Evolutionary conservation across 2,888 invertebrate genomes (phyloP).

Genomic region (Anoncus sp.): DNA sequence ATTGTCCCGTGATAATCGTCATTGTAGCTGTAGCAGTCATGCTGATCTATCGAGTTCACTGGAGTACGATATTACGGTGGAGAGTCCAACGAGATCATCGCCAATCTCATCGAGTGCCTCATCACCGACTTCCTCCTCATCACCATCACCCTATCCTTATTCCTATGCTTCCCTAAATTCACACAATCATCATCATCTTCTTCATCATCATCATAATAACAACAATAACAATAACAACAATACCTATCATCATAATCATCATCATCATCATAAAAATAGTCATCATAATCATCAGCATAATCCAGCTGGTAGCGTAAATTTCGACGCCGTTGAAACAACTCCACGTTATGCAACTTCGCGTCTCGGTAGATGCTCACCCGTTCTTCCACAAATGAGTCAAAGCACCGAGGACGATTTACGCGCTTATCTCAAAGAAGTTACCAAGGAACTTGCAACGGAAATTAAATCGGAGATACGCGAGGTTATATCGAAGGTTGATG

Average conservation of each 20-base stretch:
- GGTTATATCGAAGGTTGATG: constrained; percentile 92
- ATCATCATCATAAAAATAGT: constrained; percentile 54
- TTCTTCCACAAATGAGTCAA: constrained; percentile 75
- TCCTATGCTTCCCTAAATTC: constrained; percentile 54
- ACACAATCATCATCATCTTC: constrained; percentile 34
- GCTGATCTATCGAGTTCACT: constrained; percentile 88
- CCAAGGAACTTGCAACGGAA: constrained; percentile 91
- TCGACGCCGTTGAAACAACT: constrained; percentile 67
- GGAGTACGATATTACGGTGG: constrained; percentile 83
- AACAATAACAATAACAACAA: too few species aligned
- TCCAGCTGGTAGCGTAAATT: constrained; percentile 46
- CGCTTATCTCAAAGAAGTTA: constrained; percentile 91
- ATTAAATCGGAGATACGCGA: constrained; percentile 92
- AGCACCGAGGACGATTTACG: constrained; percentile 88
- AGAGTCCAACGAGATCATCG: constrained; percentile 76
- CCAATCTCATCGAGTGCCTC: constrained; percentile 73
- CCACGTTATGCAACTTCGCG: constrained; percentile 63
- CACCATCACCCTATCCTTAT: constrained; percentile 66
- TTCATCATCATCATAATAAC: constrained; percentile 60
- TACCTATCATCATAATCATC: constrained; percentile 14
- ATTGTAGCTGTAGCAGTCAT: constrained; percentile 90
- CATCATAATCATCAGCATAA: constrained; percentile 65
- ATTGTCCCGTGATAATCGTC: constrained; percentile 81
- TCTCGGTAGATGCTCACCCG: constrained; percentile 79
- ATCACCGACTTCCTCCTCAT: constrained; percentile 75